A percentile compares a stretch with the other conserved stretches of the same genome.
These are phyloP conservation scores for Antechinus flavipes DNA, from an alignment of 2,113 vertebrate species.

Conservation along the genomic window DNA sequence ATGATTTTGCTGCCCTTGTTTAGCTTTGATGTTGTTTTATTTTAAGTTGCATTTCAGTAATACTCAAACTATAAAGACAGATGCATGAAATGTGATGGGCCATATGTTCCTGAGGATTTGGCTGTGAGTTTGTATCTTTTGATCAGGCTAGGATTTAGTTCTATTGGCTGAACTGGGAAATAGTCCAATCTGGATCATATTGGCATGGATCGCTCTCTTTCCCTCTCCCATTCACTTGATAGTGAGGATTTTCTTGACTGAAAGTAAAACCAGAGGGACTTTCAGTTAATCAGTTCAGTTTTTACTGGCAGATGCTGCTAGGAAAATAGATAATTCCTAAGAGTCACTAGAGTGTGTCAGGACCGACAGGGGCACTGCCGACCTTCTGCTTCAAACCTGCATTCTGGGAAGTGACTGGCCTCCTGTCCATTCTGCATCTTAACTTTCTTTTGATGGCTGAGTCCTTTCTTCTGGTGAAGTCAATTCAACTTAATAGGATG, in stretches of 20 bases:
- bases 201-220: conserved; percentile 57
- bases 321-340: conserved; percentile 54
- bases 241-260: conserved; percentile 74
- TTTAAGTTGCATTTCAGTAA: conserved; percentile 42
- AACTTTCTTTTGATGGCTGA: neutral
- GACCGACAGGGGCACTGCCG: conserved; percentile 27
- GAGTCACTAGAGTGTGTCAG: conserved; percentile 22
- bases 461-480: neutral
- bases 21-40: conserved; percentile 54
- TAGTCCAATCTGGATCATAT: conserved; percentile 67
- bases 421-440: neutral
- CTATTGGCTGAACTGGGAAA: conserved; percentile 43
- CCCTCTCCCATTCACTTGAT: conserved; percentile 34
- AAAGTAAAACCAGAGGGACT: conserved; percentile 54
- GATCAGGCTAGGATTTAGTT: conserved; percentile 40
- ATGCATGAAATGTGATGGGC: neutral
- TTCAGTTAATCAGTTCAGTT: conserved; percentile 73
- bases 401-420: conserved; percentile 1
- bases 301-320: conserved; percentile 76
- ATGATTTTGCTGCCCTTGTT: conserved; percentile 16
- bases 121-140: conserved; percentile 33
- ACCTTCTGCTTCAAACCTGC: neutral
- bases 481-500: rapidly evolving
- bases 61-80: neutral
- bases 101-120: neutral